Evolutionary conservation across 2,797 vertebrate species (phyloP).

Genomic region (Mallotus villosus): DNA sequence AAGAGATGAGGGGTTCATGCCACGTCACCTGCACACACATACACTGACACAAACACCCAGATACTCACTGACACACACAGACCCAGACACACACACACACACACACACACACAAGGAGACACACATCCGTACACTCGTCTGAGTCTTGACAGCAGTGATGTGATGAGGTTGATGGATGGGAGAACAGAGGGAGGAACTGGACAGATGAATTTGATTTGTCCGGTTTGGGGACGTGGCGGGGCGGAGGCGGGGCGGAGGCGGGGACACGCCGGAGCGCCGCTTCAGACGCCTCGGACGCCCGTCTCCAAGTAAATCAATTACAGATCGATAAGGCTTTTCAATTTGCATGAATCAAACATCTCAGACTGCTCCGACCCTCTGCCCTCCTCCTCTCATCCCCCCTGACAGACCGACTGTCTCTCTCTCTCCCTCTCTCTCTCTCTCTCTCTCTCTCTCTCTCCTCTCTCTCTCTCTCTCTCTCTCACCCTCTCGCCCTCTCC

Average conservation of each 20-base stretch:
- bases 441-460: constrained; percentile 6
- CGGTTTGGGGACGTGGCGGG: constrained; percentile 44
- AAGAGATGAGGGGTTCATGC: background rate
- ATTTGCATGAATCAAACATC: constrained; percentile 70
- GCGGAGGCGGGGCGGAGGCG: constrained; percentile 28
- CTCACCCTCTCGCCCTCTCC: constrained; percentile 14
- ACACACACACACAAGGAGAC: constrained; percentile 5
- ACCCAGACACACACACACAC: constrained; percentile 1
- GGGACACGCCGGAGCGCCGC: constrained; percentile 42
- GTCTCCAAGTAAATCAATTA: constrained; percentile 76
- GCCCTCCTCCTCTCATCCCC: constrained; percentile 9
- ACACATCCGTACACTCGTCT: constrained; percentile 16
- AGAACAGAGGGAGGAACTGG: constrained; percentile 53
- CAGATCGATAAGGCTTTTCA: constrained; percentile 65
- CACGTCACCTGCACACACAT: background rate
- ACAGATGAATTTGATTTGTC: constrained; percentile 76
- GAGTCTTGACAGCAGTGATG: constrained; percentile 61
- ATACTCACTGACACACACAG: background rate
- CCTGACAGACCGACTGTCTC: constrained; percentile 12
- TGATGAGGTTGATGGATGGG: constrained; percentile 75
- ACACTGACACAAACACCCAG: background rate
- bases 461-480: constrained; percentile 16
- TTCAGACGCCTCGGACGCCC: constrained; percentile 38
- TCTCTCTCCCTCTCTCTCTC: constrained; percentile 13
- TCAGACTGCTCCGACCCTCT: constrained; percentile 24